These are phyloP conservation scores for Drosophila kanekoi DNA, from an alignment of 2,888 invertebrate species.

Conservation along the genomic window DNA sequence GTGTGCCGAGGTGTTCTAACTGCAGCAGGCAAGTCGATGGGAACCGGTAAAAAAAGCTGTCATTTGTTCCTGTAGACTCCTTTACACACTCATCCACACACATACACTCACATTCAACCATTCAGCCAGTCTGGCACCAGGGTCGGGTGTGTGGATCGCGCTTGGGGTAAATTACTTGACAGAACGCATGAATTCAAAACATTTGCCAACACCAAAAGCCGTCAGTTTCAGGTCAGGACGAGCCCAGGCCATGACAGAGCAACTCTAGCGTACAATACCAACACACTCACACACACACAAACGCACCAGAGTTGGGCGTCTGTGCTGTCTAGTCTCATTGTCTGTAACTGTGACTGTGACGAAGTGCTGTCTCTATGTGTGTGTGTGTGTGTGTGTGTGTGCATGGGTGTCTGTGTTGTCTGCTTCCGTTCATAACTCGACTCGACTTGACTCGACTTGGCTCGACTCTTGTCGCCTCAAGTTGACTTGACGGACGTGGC, in stretches of 20 bases:
- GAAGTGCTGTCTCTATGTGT: slow-evolving; percentile 60
- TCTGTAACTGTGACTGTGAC: slow-evolving; percentile 68
- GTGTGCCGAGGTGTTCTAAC: slow-evolving; percentile 4
- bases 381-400: slow-evolving; percentile 18
- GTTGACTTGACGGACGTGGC: slow-evolving; percentile 79
- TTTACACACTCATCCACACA: slow-evolving; percentile 28
- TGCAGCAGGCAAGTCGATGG: slow-evolving; percentile 24
- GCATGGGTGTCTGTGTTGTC: slow-evolving; percentile 29
- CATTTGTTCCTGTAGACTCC: slow-evolving; percentile 33
- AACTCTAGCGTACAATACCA: slow-evolving; percentile 27
- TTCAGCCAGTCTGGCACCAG: slow-evolving; percentile 41
- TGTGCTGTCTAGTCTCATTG: slow-evolving; percentile 73
- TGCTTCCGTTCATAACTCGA: slow-evolving; percentile 63
- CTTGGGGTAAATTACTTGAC: slow-evolving; percentile 68
- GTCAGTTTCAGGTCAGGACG: slow-evolving; percentile 56
- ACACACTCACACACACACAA: slow-evolving; percentile 9
- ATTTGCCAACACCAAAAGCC: slow-evolving; percentile 64
- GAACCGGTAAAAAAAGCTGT: slow-evolving; percentile 13
- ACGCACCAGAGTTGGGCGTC: slow-evolving; percentile 43
- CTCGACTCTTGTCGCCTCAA: slow-evolving; percentile 76
- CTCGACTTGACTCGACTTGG: slow-evolving; percentile 60
- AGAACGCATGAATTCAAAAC: slow-evolving; percentile 73
- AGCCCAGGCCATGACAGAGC: slow-evolving; percentile 50
- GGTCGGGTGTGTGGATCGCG: slow-evolving; percentile 47
- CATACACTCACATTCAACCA: slow-evolving; percentile 19